Evolutionary conservation across 2,888 invertebrate genomes (phyloP), one percentile per base, ranked within the genome.

Genomic region (Seladonia tumulorum): DNA sequence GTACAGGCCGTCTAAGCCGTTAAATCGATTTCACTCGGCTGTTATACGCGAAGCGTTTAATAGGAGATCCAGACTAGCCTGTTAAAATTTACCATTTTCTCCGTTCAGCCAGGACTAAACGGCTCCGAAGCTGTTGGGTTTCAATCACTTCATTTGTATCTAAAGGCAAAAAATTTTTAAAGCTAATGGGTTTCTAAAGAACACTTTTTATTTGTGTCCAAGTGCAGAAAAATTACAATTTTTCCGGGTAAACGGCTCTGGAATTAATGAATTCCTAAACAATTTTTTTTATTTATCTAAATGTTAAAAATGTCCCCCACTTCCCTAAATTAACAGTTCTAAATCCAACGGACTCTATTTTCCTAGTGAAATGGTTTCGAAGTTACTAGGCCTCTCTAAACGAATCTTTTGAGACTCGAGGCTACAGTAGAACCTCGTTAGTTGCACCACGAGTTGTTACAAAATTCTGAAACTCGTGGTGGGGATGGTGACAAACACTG

Each of bases 1-100:
- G 73, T n/a, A 29, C 39, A 47, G 22, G 70, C 25, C 18, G 71
- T 42, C 14, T 57, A 7, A 12, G 35, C 35, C 63, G n/a, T 87
- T 87, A 87, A 85, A 63, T 57, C 53, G 57, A 82, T 73, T 47
- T 22, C 72, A 35, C 66, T 22, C 18, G 7, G 74, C 35, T 47
- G 60, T 74, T 77, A 18, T 78, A 78, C 74, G 60, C 45, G 7
- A 60, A 47, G 14, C 77, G 49, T 78, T 84, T 75, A 35, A 70
- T 45, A 74, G 14, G n/a, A 70, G 42, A 77, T 76, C 57, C n/a
- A n/a, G 57, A 35, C n/a, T 25, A 66, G 72, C 71, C 71, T 10
- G 35, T n/a, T n/a, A 57, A 57, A 57, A 57, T 57, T n/a, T 57
- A 57, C 57, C n/a, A 22, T 57, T 57, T 57, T 53, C 57, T 10